These are phyloP conservation scores for Helicoverpa armigera DNA, from an alignment of 1,140 invertebrate species.

Conservation along the genomic window DNA sequence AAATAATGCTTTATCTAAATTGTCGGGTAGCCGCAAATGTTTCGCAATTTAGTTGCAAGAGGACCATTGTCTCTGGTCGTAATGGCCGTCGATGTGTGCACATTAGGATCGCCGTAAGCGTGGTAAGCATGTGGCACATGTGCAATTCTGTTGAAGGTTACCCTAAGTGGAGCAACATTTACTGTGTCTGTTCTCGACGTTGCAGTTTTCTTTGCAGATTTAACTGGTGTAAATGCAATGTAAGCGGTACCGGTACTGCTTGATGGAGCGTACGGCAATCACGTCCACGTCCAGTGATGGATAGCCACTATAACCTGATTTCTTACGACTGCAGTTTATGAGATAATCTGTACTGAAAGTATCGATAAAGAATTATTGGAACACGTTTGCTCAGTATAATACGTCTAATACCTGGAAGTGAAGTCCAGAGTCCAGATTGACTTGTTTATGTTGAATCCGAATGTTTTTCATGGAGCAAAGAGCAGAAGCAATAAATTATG, in stretches of 20 bases:
- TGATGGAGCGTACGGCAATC: slow-evolving; percentile 15
- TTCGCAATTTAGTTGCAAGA: slow-evolving; percentile 34
- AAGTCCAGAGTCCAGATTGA: background rate
- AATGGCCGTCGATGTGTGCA: slow-evolving; percentile 28
- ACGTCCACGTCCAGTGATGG: background rate
- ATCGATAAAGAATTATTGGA: background rate
- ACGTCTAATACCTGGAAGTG: background rate
- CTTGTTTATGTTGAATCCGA: slow-evolving; percentile 3
- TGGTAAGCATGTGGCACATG: slow-evolving; percentile 30
- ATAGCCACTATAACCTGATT: slow-evolving; percentile 10
- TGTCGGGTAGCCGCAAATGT: slow-evolving; percentile 18
- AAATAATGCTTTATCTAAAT: slow-evolving; percentile 20
- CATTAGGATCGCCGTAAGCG: slow-evolving; percentile 42
- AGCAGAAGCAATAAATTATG: background rate
- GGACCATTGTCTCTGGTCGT: slow-evolving; percentile 38
- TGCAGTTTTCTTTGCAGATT: background rate
- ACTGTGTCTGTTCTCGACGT: background rate
- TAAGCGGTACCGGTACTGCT: slow-evolving; percentile 2
- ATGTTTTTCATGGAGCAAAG: background rate
- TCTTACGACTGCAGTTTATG: slow-evolving; percentile 4
- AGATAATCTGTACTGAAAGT: background rate
- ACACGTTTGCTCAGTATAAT: background rate
- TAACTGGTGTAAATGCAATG: background rate
- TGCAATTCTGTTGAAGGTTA: slow-evolving; percentile 46
- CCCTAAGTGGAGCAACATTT: slow-evolving; percentile 30